Evolutionary conservation across 2,113 vertebrate species (phyloP).

Genomic region (Paratilapia polleni): DNA sequence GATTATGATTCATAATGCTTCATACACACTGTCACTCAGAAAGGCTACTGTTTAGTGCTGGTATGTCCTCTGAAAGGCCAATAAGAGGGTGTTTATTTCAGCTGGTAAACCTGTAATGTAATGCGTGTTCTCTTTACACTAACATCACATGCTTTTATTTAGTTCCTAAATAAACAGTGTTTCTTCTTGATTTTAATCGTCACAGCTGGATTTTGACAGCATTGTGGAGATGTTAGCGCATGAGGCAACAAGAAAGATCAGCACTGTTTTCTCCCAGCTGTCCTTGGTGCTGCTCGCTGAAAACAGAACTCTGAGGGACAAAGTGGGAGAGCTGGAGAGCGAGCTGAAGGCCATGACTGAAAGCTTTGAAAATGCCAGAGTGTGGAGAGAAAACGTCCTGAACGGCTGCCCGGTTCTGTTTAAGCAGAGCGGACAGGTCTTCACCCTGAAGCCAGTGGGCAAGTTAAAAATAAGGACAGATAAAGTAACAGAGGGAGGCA

Average conservation of each 20-base stretch:
- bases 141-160: neutral
- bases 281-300: constrained; percentile 33
- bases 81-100: no score
- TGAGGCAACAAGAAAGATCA: constrained; percentile 75
- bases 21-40: no score
- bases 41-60: no score
- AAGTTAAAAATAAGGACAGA: constrained; percentile 11
- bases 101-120: no score
- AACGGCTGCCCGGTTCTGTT: constrained; percentile 61
- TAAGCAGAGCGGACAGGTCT: constrained; percentile 46
- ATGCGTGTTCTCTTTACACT: neutral
- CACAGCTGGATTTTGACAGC: constrained; percentile 28
- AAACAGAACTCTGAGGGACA: constrained; percentile 24
- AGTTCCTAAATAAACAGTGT: accelerated
- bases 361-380: constrained; percentile 25
- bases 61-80: no score
- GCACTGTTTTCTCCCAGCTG: constrained; percentile 62
- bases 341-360: constrained; percentile 34
- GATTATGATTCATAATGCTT: neutral
- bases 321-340: constrained; percentile 37
- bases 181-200: neutral
- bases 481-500: neutral
- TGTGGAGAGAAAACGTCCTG: constrained; percentile 54
- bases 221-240: constrained; percentile 40
- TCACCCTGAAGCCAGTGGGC: constrained; percentile 50